A percentile compares a stretch with the other conserved stretches of the same genome.
Evolutionary conservation across 1,140 invertebrate genomes (phyloP).

Genomic region (Lasioglossum albipes): DNA sequence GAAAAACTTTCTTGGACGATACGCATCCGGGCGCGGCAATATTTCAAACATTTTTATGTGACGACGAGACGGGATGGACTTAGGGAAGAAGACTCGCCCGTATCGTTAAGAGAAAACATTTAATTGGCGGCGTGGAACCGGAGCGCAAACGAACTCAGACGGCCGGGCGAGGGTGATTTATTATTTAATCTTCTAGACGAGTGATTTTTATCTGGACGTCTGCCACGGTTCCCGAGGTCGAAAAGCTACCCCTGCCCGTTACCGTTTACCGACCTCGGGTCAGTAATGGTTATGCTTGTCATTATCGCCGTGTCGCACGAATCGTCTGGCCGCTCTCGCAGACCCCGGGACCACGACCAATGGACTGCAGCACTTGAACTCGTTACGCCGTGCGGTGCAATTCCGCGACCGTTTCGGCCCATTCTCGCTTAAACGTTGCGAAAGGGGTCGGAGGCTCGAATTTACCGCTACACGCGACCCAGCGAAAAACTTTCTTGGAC

Average conservation of each 20-base stretch:
- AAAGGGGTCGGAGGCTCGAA: slow-evolving; percentile 30
- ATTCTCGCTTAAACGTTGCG: slow-evolving; percentile 64
- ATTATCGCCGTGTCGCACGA: slow-evolving; percentile 75
- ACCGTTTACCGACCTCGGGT: slow-evolving; percentile 70
- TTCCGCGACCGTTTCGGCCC: slow-evolving; percentile 54
- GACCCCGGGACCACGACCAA: slow-evolving; percentile 41
- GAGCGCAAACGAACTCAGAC: slow-evolving; percentile 38
- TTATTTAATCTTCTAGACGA: slow-evolving; percentile 73
- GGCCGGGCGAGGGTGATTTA: slow-evolving; percentile 57
- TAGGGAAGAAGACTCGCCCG: slow-evolving; percentile 10
- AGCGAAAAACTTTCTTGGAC: slow-evolving; percentile 35
- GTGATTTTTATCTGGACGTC: slow-evolving; percentile 68
- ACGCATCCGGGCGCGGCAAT: background rate
- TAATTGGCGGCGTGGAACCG: slow-evolving; percentile 46
- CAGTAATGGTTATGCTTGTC: slow-evolving; percentile 73
- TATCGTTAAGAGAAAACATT: slow-evolving; percentile 51
- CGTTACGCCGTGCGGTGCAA: slow-evolving; percentile 51
- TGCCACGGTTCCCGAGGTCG: slow-evolving; percentile 47
- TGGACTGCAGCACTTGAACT: slow-evolving; percentile 61
- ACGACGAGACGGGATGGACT: background rate
- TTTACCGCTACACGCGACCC: slow-evolving; percentile 8
- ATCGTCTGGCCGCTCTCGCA: slow-evolving; percentile 45
- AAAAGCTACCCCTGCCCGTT: slow-evolving; percentile 63
- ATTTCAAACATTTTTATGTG: background rate
- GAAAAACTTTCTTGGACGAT: slow-evolving; percentile 37